These are phyloP conservation scores for Zaprionus kolodkinae DNA, from an alignment of 1,140 invertebrate genomes.

Conservation along the genomic window DNA sequence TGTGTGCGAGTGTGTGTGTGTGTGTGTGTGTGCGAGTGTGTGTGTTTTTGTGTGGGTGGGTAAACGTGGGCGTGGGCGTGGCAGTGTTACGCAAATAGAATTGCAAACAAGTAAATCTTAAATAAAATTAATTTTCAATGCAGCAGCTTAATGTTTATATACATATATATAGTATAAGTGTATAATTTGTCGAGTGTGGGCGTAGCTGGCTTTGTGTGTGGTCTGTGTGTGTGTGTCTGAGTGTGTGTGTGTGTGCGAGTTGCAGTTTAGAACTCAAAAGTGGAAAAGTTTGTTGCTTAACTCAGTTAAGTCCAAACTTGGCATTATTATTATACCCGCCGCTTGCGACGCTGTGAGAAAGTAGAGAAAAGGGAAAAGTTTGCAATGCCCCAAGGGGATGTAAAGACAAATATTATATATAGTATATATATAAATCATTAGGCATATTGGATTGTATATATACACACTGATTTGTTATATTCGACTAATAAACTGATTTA, in stretches of 20 bases:
- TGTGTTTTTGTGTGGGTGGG: background rate
- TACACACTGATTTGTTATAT: conserved; percentile 3
- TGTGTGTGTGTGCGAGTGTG: background rate
- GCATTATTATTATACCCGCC: conserved; percentile 27
- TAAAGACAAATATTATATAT: background rate
- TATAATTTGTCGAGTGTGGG: conserved; percentile 10
- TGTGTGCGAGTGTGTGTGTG: background rate
- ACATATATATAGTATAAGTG: background rate
- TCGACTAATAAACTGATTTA: conserved; percentile 40
- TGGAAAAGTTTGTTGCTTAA: conserved; percentile 60
- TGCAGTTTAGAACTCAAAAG: conserved; percentile 54
- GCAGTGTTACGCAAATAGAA: conserved; percentile 65
- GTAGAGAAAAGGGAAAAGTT: background rate
- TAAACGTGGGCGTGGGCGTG: conserved; percentile 2
- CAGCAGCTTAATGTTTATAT: conserved; percentile 32
- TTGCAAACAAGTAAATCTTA: conserved; percentile 74
- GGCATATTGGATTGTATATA: background rate
- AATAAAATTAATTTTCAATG: conserved; percentile 74
- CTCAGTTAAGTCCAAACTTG: conserved; percentile 55
- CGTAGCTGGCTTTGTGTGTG: background rate
- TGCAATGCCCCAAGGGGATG: background rate
- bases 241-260: conserved; percentile 15
- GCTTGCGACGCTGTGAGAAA: conserved; percentile 11
- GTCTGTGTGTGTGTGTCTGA: conserved; percentile 6
- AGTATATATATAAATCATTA: background rate